A percentile compares a stretch with the other conserved stretches of the same genome.
phyloP scores from a whole-genome alignment of 2,113 vertebrate species.

The Heterochromis multidens region DNA sequence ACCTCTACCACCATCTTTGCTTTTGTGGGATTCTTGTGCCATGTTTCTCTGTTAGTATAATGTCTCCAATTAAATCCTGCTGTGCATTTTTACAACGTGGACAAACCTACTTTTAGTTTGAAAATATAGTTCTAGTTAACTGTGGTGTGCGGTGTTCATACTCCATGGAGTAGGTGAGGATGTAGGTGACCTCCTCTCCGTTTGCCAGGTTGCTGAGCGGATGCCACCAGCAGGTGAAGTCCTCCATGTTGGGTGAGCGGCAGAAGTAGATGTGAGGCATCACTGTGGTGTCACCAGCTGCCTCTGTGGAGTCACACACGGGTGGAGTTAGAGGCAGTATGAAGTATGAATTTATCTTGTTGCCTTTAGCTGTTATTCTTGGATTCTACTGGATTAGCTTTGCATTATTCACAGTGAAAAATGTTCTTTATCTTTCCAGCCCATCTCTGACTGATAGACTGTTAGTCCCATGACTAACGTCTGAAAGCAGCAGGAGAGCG shows the following conservation, averaged over 20 bases:
- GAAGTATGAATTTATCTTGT: background rate
- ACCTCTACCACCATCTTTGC: too few relatives aligned
- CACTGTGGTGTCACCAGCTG: background rate
- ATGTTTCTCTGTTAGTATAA: background rate
- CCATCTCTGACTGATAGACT: background rate
- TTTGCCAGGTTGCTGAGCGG: conserved; percentile 55
- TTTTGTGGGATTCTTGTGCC: background rate
- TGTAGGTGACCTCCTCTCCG: conserved; percentile 46
- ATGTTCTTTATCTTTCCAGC: too few relatives aligned
- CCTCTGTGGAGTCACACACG: background rate
- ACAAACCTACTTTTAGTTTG: background rate
- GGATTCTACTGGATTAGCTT: background rate
- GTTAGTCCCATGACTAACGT: background rate
- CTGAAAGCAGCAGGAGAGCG: background rate
- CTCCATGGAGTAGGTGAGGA: conserved; percentile 69
- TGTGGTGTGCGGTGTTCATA: background rate
- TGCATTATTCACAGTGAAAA: background rate
- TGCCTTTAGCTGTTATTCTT: background rate
- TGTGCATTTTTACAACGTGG: background rate
- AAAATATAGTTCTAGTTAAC: background rate
- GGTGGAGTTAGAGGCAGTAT: background rate
- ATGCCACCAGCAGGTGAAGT: conserved; percentile 78
- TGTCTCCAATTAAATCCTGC: background rate
- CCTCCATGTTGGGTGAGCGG: conserved; percentile 78
- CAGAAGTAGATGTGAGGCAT: conserved; percentile 71